Conservation (phyloP, 2,797 vertebrate species). For the Triplophysa bombifrons region DNA sequence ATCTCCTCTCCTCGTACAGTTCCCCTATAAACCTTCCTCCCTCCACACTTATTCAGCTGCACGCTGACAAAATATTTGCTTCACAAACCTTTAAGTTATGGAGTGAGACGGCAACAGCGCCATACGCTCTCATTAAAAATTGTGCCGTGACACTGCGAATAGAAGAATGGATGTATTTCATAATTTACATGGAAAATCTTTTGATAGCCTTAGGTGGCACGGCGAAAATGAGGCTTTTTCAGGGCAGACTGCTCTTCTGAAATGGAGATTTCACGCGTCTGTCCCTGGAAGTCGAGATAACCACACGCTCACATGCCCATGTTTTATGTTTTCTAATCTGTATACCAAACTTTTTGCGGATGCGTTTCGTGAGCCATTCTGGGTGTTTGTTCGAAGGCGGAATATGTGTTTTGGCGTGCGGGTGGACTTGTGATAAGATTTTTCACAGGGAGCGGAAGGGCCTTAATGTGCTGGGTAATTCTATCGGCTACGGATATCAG, state of each 20-base stretch:
- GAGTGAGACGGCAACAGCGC: constrained; percentile 36
- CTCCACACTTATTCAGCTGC: constrained; percentile 28
- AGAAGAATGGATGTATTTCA: constrained; percentile 35
- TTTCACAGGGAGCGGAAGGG: neutral
- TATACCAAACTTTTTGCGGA: neutral
- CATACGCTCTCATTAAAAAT: constrained; percentile 43
- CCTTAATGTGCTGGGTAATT: constrained; percentile 36
- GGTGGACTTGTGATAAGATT: constrained; percentile 25
- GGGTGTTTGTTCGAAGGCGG: constrained; percentile 34
- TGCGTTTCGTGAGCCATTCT: constrained; percentile 19
- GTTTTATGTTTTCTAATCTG: neutral
- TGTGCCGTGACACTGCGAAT: constrained; percentile 13
- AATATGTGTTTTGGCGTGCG: constrained; percentile 19
- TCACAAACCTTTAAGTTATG: constrained; percentile 44
- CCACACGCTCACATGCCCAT: neutral
- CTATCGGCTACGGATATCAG: constrained; percentile 24
- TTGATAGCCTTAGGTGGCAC: constrained; percentile 9
- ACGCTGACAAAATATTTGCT: constrained; percentile 45
- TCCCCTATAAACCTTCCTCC: constrained; percentile 32
- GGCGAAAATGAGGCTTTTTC: neutral
- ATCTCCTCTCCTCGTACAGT: constrained; percentile 40
- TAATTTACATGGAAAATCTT: constrained; percentile 38
- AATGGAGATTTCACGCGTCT: constrained; percentile 6
- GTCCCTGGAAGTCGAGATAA: constrained; percentile 14
- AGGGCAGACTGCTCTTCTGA: neutral